Conservation (phyloP, 2,888 invertebrate genomes). For the Rhimphoctona megacephalus region DNA sequence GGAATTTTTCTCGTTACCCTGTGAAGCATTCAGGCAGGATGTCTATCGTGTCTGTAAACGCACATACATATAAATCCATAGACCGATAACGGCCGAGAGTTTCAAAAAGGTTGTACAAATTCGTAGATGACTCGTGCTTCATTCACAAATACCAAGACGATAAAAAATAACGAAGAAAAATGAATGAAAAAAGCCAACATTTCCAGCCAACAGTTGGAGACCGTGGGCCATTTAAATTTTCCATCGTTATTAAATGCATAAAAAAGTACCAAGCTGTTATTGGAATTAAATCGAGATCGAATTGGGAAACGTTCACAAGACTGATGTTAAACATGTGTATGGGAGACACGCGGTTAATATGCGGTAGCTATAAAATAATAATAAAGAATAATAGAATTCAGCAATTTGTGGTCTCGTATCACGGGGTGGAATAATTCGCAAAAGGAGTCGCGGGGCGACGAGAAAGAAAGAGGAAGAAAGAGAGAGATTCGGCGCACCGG, state of each 20-base stretch:
- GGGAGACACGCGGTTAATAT: conserved; percentile 13
- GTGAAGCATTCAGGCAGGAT: neutral
- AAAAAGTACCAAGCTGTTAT: neutral
- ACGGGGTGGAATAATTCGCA: conserved; percentile 48
- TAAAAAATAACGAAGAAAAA: conserved; percentile 8
- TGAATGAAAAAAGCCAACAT: conserved; percentile 5
- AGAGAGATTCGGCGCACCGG: conserved; percentile 69
- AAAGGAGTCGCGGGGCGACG: conserved; percentile 51
- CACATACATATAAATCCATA: conserved; percentile 27
- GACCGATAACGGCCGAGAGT: conserved; percentile 44
- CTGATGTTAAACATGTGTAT: conserved; percentile 38
- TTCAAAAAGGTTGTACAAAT: conserved; percentile 50
- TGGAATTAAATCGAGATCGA: conserved; percentile 50
- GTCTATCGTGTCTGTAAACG: neutral
- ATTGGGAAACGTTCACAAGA: conserved; percentile 59
- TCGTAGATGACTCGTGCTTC: conserved; percentile 48
- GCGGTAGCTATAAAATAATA: conserved; percentile 60
- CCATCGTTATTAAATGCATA: conserved; percentile 53
- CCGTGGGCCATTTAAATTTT: conserved; percentile 72
- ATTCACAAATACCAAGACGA: conserved; percentile 38
- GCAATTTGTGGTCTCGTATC: conserved; percentile 64
- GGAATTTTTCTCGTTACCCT: conserved; percentile 12
- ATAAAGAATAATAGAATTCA: conserved; percentile 70
- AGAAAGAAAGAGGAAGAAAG: conserved; percentile 28
- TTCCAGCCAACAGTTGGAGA: conserved; percentile 56